Conservation (phyloP, 2,797 vertebrate species). For the Aeoliscus strigatus region DNA sequence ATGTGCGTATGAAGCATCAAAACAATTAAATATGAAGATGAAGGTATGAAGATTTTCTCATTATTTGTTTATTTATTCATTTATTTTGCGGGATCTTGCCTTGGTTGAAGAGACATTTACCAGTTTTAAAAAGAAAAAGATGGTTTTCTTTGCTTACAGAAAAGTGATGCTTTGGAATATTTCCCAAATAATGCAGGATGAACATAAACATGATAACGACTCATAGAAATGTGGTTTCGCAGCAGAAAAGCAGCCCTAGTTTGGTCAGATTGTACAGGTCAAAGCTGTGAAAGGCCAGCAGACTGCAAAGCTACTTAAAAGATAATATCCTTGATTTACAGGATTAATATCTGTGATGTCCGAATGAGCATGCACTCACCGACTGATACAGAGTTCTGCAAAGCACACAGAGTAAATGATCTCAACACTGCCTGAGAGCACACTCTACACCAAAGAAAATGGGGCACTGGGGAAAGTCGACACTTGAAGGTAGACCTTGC, state of each 20-base stretch:
- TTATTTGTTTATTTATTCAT: too few relatives aligned
- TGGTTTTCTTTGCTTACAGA: too few relatives aligned
- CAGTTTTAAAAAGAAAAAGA: too few relatives aligned
- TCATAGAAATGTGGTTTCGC: too few relatives aligned
- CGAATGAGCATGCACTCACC: slow-evolving; percentile 55
- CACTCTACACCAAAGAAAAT: slow-evolving; percentile 35
- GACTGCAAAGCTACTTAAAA: slow-evolving; percentile 36
- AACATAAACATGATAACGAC: too few relatives aligned
- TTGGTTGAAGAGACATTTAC: too few relatives aligned
- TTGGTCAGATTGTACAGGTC: slow-evolving; percentile 17
- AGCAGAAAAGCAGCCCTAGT: too few relatives aligned
- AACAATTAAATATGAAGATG: slow-evolving; percentile 13
- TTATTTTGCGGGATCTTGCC: too few relatives aligned
- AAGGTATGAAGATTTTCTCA: slow-evolving; percentile 16
- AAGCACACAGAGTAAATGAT: slow-evolving; percentile 52
- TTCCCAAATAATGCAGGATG: too few relatives aligned
- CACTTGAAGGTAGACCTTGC: slow-evolving; percentile 43
- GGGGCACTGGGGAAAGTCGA: slow-evolving; percentile 33
- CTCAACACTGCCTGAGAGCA: slow-evolving; percentile 53
- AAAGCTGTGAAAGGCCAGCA: slow-evolving; percentile 38
- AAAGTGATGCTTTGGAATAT: too few relatives aligned
- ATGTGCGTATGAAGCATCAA: slow-evolving; percentile 21
- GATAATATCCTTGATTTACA: slow-evolving; percentile 44
- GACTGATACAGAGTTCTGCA: slow-evolving; percentile 51
- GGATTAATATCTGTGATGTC: slow-evolving; percentile 54